Conservation (phyloP, 1,140 invertebrate genomes). For the Teleopsis dalmanni region DNA sequence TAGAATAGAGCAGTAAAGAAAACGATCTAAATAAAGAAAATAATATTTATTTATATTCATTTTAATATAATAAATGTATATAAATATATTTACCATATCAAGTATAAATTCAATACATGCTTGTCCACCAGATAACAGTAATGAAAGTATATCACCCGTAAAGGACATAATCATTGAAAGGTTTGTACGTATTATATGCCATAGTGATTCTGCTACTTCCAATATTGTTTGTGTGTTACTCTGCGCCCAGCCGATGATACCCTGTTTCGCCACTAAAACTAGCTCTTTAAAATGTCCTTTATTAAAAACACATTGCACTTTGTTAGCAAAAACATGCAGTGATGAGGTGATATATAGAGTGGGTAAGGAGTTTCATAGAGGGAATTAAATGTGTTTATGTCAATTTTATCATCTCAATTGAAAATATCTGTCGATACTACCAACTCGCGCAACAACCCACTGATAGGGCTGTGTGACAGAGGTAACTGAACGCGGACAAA, state of each 20-base stretch:
- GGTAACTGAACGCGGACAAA: no score
- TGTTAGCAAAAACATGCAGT: slow-evolving; percentile 41
- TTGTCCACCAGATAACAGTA: slow-evolving; percentile 85
- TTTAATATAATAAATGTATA: neutral
- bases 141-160: slow-evolving; percentile 75
- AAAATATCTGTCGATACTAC: no score
- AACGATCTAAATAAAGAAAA: slow-evolving; percentile 60
- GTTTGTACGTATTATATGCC: slow-evolving; percentile 87
- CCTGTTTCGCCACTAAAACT: slow-evolving; percentile 47
- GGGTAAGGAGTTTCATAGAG: no score
- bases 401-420: no score
- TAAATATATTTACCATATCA: slow-evolving; percentile 63
- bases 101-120: slow-evolving; percentile 89
- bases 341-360: slow-evolving; percentile 4
- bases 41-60: neutral
- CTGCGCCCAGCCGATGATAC: slow-evolving; percentile 73
- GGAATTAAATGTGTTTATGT: no score
- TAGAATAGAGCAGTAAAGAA: slow-evolving; percentile 96
- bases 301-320: slow-evolving; percentile 37
- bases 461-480: no score
- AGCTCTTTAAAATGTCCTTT: slow-evolving; percentile 46
- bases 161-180: slow-evolving; percentile 82
- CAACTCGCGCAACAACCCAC: no score
- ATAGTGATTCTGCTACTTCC: slow-evolving; percentile 86
- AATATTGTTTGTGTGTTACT: slow-evolving; percentile 88